Percentiles rank a stretch among this genome's conserved stretches.
Conservation (phyloP, 2,797 vertebrate species). For the Pseudocheirus occidentalis region DNA sequence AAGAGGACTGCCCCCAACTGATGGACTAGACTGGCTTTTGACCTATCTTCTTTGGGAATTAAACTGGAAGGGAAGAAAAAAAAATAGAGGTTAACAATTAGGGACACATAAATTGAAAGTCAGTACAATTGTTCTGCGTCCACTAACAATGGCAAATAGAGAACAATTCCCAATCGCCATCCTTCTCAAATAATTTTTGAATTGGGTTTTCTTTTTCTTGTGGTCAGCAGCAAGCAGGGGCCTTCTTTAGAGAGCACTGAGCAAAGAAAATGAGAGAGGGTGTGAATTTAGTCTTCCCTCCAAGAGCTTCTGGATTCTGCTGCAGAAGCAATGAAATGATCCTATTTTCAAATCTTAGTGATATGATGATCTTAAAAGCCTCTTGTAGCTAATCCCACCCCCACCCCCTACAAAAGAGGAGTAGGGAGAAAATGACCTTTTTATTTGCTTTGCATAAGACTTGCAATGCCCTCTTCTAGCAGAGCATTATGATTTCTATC, state of each 20-base stretch:
- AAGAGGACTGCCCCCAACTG: background rate
- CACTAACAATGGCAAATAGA: background rate
- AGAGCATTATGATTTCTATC: background rate
- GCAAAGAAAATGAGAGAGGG: background rate
- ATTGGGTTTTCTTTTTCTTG: background rate
- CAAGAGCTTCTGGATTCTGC: background rate
- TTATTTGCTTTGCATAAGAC: background rate
- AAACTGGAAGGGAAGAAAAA: background rate
- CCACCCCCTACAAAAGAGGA: background rate
- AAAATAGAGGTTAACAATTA: background rate
- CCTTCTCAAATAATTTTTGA: background rate
- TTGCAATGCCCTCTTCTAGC: background rate
- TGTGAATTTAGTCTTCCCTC: background rate
- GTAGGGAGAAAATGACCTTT: background rate
- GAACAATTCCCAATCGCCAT: background rate
- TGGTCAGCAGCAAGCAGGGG: background rate
- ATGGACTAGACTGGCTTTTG: background rate
- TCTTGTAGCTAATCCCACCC: background rate
- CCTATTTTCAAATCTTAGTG: background rate
- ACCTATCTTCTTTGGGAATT: background rate
- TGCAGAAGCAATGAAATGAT: background rate
- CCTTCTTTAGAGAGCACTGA: background rate
- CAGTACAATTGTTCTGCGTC: background rate
- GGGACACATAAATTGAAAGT: background rate
- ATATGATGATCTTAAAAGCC: background rate